These are phyloP conservation scores for Nomada ruficornis DNA, from an alignment of 2,888 invertebrate species.

Conservation along the genomic window DNA sequence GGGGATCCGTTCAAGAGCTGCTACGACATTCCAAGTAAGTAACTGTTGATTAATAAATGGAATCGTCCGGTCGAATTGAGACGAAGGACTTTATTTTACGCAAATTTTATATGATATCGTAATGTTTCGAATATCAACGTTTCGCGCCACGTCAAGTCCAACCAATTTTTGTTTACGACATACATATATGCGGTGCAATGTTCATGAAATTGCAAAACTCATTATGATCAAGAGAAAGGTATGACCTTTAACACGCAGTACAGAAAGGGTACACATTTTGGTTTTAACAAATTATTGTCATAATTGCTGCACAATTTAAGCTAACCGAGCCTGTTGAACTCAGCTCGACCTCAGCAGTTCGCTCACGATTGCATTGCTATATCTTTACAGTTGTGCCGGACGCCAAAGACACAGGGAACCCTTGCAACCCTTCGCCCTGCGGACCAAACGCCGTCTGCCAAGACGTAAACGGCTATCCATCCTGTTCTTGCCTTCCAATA, in stretches of 20 bases:
- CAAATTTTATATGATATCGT: too few species aligned
- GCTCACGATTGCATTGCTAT: slow-evolving; percentile 5
- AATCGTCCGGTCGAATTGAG: too few species aligned
- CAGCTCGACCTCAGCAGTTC: too few species aligned
- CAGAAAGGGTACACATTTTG: too few species aligned
- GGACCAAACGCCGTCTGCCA: slow-evolving; percentile 92
- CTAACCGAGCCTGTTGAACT: too few species aligned
- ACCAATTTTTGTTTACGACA: background rate
- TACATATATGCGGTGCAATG: too few species aligned
- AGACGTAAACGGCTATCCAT: slow-evolving; percentile 88
- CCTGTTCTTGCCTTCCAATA: slow-evolving; percentile 91
- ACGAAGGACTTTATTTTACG: too few species aligned
- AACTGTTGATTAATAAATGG: background rate
- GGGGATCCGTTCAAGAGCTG: slow-evolving; percentile 93
- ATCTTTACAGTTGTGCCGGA: slow-evolving; percentile 76
- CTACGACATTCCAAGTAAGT: slow-evolving; percentile 85
- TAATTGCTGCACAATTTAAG: background rate
- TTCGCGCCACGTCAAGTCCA: too few species aligned
- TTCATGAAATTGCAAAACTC: too few species aligned
- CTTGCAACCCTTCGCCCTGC: slow-evolving; percentile 92
- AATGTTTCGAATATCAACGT: too few species aligned
- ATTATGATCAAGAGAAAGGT: too few species aligned
- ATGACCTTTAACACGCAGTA: too few species aligned
- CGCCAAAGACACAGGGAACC: slow-evolving; percentile 84
- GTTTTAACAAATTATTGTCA: background rate